These are phyloP conservation scores for Dasypogon diadema DNA, from an alignment of 2,888 invertebrate genomes.

Conservation along the genomic window DNA sequence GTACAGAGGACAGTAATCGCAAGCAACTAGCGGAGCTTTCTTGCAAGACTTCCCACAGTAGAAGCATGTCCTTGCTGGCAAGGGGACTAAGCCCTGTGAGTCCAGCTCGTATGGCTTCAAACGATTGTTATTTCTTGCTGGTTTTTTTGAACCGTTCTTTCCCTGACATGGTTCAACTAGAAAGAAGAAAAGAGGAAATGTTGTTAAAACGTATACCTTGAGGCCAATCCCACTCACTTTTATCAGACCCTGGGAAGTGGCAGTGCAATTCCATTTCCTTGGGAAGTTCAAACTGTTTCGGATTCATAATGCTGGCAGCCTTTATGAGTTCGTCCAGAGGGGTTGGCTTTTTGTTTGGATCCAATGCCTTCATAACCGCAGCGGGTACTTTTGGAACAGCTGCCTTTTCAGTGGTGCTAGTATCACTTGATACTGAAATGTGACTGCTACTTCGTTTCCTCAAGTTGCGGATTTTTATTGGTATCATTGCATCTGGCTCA, in stretches of 20 bases:
- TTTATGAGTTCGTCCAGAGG: conserved; percentile 84
- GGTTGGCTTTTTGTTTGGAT: conserved; percentile 69
- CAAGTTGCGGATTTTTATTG: conserved; percentile 68
- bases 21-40: conserved; percentile 85
- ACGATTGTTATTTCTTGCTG: conserved; percentile 59
- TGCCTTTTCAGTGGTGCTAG: conserved; percentile 61
- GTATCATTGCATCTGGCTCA: conserved; percentile 60
- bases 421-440: conserved; percentile 63
- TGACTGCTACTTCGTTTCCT: conserved; percentile 66
- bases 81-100: conserved; percentile 75
- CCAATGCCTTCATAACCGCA: conserved; percentile 64
- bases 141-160: conserved; percentile 63
- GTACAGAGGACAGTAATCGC: conserved; percentile 91
- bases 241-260: conserved; percentile 85
- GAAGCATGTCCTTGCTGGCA: conserved; percentile 87
- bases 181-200: conserved; percentile 36
- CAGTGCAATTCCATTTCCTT: conserved; percentile 81
- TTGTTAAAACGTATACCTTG: background rate
- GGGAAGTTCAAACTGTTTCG: conserved; percentile 90
- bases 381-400: conserved; percentile 62
- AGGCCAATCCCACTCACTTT: too few species aligned
- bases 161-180: conserved; percentile 61
- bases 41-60: conserved; percentile 88
- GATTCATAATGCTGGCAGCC: conserved; percentile 88
- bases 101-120: conserved; percentile 72